These are phyloP conservation scores for Xyliphius kryptos DNA, from an alignment of 2,113 vertebrate genomes.

Conservation along the genomic window DNA sequence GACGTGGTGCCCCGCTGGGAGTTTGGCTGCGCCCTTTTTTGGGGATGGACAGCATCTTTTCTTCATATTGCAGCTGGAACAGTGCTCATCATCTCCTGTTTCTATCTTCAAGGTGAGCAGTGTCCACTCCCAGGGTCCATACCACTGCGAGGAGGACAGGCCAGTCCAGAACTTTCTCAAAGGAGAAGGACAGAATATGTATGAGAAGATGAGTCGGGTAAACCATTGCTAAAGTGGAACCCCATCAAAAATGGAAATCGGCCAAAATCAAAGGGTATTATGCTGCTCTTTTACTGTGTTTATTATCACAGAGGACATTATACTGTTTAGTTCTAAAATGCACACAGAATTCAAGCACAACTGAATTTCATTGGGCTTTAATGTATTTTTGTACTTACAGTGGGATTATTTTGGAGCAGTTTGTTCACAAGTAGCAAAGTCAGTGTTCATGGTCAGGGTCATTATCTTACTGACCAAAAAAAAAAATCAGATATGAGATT, in stretches of 20 bases:
- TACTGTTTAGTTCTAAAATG: background rate
- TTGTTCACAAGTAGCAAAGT: too few species aligned
- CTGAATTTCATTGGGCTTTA: background rate
- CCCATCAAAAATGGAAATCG: background rate
- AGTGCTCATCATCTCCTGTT: constrained; percentile 45
- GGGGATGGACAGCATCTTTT: constrained; percentile 46
- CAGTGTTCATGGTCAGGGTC: too few species aligned
- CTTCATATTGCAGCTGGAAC: constrained; percentile 47
- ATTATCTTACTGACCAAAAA: too few species aligned
- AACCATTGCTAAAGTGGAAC: background rate
- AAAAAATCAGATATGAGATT: too few species aligned
- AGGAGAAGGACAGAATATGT: constrained; percentile 37
- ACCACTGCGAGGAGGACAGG: background rate
- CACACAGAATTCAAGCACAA: background rate
- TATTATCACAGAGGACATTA: constrained; percentile 7
- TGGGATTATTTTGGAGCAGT: too few species aligned
- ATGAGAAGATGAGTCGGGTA: constrained; percentile 7
- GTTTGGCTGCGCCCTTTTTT: constrained; percentile 46
- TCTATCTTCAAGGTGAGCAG: constrained; percentile 23
- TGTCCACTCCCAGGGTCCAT: background rate
- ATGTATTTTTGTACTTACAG: too few species aligned
- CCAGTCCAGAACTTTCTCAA: constrained; percentile 1
- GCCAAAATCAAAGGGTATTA: background rate
- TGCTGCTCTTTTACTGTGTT: constrained; percentile 15
- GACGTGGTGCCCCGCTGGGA: constrained; percentile 45